Base-by-base conservation (phyloP, 2,888 invertebrate species). In the Cantharis rufa region DNA sequence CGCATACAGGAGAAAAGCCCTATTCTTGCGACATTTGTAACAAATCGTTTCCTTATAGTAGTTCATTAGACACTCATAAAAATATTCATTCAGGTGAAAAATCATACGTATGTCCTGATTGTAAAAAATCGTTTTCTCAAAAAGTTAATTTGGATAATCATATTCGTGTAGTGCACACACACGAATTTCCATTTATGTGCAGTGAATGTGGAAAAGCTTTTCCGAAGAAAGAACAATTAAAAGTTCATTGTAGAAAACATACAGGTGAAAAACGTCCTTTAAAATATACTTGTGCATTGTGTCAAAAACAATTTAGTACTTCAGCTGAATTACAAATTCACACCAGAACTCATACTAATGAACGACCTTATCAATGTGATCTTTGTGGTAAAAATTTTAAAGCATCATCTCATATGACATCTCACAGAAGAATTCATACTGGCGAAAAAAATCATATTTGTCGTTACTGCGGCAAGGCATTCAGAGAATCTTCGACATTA, bases 351-450 rank as follows among this genome's bases (percentile, higher is more conserved):
- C 84, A 84, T 66, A 84, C 84, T 5, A 82, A 83, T 63, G 84
- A 84, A 76, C 79, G 84, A 63, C 84, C 84, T 0, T 84, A 84
- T 76, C 82, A 84, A 77, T 84, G 84, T 27, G 83, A 83, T 76
- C 80, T 82, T 18, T 84, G 84, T 72, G 83, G 82, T 5, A 84
- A 84, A 74, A 83, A 83, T 61, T 85, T 84, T 72, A 82, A 80
- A 74, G 82, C 79, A 9, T 85, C 80, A 28, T 90, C 90, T 0
- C 83, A 84, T 70, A 82, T 84, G 82, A 84, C 82, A 4, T 82
- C 83, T 1, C 84, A 84, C 77, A 79, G 83, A 16, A 75, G 82
- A 75, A 84, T 84, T 72, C 84, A 84, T 68, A 84, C 84, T 0
- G 84, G 84, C 0, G 83, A 84, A 68, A 83, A 81, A 21, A 82